These are phyloP conservation scores for Apodemia mormo DNA, from an alignment of 2,888 invertebrate species.

Conservation along the genomic window DNA sequence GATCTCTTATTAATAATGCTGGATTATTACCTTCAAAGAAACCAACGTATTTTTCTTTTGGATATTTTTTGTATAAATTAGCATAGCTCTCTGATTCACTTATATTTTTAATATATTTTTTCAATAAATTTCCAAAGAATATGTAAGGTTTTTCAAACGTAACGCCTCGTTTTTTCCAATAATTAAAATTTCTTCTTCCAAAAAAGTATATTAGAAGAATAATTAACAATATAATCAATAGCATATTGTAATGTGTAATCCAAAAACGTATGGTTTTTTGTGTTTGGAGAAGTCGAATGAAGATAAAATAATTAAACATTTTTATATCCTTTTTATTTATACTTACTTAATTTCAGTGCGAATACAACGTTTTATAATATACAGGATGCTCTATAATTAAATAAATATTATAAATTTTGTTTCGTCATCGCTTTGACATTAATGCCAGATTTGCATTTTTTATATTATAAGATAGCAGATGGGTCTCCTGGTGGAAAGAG, in stretches of 20 bases:
- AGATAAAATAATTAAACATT: too few relatives aligned
- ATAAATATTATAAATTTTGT: too few relatives aligned
- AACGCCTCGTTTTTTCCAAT: constrained; percentile 51
- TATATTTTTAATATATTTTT: not conserved
- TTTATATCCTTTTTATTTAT: too few relatives aligned
- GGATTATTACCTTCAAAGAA: constrained; percentile 18
- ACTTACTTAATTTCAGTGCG: too few relatives aligned
- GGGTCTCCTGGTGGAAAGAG: too few relatives aligned
- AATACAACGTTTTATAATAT: too few relatives aligned
- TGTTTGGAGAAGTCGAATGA: too few relatives aligned
- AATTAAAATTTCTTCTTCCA: constrained; percentile 49
- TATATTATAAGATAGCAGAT: too few relatives aligned
- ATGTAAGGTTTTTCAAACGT: constrained; percentile 50
- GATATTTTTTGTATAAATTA: constrained; percentile 18
- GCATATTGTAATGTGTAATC: constrained; percentile 14
- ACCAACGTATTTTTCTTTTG: constrained; percentile 16
- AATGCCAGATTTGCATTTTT: too few relatives aligned
- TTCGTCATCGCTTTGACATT: too few relatives aligned
- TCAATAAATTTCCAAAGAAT: constrained; percentile 47
- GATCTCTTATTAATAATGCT: constrained; percentile 10
- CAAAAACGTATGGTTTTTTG: constrained; percentile 43
- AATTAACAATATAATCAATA: not conserved
- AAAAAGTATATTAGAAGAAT: constrained; percentile 42
- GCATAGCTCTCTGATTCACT: constrained; percentile 1
- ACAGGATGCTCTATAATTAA: too few relatives aligned